phyloP scores from a whole-genome alignment of 2,888 invertebrate species.

The Dugesia japonica region DNA sequence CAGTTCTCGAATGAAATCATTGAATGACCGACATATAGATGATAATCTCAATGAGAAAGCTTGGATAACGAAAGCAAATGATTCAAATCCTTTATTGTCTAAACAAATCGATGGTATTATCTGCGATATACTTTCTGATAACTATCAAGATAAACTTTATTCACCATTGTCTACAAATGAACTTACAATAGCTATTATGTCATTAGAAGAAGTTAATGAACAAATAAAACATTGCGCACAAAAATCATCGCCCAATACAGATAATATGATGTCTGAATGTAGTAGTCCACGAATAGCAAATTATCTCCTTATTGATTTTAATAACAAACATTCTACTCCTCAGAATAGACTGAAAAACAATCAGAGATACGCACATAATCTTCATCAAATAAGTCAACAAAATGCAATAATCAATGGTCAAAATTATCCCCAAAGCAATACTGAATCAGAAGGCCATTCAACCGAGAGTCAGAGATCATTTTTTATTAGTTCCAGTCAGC shows the following conservation, averaged over 20 bases:
- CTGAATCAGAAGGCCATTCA: slow-evolving; percentile 16
- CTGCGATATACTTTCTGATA: not conserved
- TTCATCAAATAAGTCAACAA: not conserved
- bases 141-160: not conserved
- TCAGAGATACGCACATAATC: not conserved
- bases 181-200: slow-evolving; percentile 3
- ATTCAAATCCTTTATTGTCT: slow-evolving; percentile 2
- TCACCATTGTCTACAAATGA: not conserved
- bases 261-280: not conserved
- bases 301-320: not conserved
- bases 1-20: not conserved
- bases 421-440: slow-evolving; percentile 1
- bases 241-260: not conserved
- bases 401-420: slow-evolving; percentile 1
- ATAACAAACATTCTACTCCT: not conserved
- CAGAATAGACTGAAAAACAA: not conserved
- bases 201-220: not conserved
- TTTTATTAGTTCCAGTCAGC: slow-evolving; percentile 4
- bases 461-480: slow-evolving; percentile 20
- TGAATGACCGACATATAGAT: not conserved
- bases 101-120: slow-evolving; percentile 7
- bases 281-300: not conserved
- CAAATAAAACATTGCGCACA: not conserved
- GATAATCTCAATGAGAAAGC: slow-evolving; percentile 3
- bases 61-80: not conserved